Base-by-base conservation (phyloP, 1,140 invertebrate genomes). In the Wasmannia auropunctata region DNA sequence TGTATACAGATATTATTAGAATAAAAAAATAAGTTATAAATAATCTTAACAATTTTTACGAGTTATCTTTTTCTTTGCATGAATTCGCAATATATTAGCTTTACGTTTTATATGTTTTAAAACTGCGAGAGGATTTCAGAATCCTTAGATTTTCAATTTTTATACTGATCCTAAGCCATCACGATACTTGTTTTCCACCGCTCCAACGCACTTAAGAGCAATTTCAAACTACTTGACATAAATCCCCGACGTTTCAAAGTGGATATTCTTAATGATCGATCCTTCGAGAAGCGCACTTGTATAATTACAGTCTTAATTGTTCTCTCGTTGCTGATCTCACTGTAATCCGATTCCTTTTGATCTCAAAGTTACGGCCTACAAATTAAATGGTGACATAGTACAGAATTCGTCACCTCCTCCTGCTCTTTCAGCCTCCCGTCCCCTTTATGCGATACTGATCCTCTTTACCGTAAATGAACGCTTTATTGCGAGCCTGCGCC, bases 401-500 rank as follows among this genome's bases (percentile, higher is more conserved):
- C 16, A 58, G 40, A 72, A 34, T 54, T 37, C 10, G 16, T 46
- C 31, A 22, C 0, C 31, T 8, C 19, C 6, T 25, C 16, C 31
- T n/a, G 16, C 8, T 10, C 40, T 67, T 7, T 31, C 28, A 34
- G 22, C 1, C 28, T 65, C 58, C 22, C 70, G 19, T 34, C 19
- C n/a, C 28, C 22, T 72, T 58, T 70, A 56, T 43, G 5, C 25
- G 25, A 43, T 31, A 43, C 46, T 11, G 14, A 46, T 54, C 46
- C n/a, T 79, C 14, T 86, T 85, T 70, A 37, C 14, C 49, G 3
- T 56, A 19, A 54, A 67, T 67, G n/a, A 58, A 67, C 22, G 51
- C 40, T 89, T 86, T 80, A 80, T 89, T 60, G 83, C n/a, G 54
- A 77, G 19, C 8, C 54, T 25, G 28, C n/a, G 28, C 22, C n/a